Evolutionary conservation across 23 tunicate genomes (phyloP).

Genomic region (Trididemnum miniatum): DNA sequence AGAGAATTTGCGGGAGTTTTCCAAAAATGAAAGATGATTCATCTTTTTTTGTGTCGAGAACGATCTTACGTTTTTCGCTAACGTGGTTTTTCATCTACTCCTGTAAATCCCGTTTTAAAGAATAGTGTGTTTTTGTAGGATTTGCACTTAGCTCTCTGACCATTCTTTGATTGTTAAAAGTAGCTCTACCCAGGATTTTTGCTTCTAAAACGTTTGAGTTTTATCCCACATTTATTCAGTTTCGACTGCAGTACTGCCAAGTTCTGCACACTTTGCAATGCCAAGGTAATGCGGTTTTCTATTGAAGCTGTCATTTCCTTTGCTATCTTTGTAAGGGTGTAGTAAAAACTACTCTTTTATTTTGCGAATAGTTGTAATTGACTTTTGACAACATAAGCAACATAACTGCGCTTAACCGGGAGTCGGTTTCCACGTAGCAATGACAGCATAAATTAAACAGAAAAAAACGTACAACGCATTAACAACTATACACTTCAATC

Average conservation of each 20-base stretch:
- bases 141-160: conserved; percentile 59
- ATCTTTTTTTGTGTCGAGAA: conserved; percentile 35
- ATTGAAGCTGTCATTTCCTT: conserved; percentile 9
- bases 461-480: not conserved
- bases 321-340: not conserved
- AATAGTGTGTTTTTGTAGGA: conserved; percentile 50
- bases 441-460: not conserved
- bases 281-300: conserved; percentile 9
- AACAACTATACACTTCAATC: not conserved
- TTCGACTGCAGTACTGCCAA: not conserved
- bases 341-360: conserved; percentile 3
- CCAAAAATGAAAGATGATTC: no score
- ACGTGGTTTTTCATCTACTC: conserved; percentile 64
- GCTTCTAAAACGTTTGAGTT: conserved; percentile 40
- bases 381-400: conserved; percentile 2
- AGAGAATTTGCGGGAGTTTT: no score
- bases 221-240: conserved; percentile 11
- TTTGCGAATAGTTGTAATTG: not conserved
- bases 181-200: conserved; percentile 56
- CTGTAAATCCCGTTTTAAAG: conserved; percentile 57
- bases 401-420: conserved; percentile 6
- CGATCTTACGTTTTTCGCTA: conserved; percentile 47
- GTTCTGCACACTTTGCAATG: not conserved
- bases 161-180: conserved; percentile 64
- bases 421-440: conserved; percentile 14